Base-by-base conservation (phyloP, 2,113 vertebrate genomes). In the Tautogolabrus adspersus region DNA sequence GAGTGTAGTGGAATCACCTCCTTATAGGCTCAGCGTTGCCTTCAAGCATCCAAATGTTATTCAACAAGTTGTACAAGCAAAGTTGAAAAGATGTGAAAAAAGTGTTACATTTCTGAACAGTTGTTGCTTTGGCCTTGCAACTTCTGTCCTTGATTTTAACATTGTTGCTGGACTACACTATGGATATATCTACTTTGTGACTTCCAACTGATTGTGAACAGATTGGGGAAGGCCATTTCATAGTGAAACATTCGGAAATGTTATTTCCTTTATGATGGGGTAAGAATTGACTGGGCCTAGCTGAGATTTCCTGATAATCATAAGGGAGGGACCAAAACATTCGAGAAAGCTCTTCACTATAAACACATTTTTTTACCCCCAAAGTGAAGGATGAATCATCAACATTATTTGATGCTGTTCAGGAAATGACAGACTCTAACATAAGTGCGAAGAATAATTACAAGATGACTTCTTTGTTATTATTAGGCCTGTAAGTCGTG, bases 11-110 rank as follows among this genome's bases (percentile, higher is more conserved):
- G 56, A 62, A 55, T 80, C 79, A 63, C 60, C 74, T 49, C 52
- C 49, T 16, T 73, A 44, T 66, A 66, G 67, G 79, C 8, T 9
- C 30, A 66, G 22, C 59, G 19, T 57, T 62, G 66, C 66, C 61
- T 57, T 56, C 64, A 55, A 82, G 66, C 56, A 18, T 62, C 30
- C 54, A 16, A 7, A 40, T 44, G 19, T 77, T 81, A 67, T 69
- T 85, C 64, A 86, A 82, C 68, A 83, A 80, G 84, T 65, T 54
- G 69, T 75, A 30, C 21, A 13, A 62, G 62, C 8, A n/a, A n/a
- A n/a, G n/a, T 6, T 18, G 22, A 22, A 44, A 66, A 60, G 46
- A 68, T 42, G 44, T 47, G 63, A 56, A 49, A 46, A 42, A 13
- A 38, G 23, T 16, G 13, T 49, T 13, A 7, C 47, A 18, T 49